Conservation (phyloP, 2,888 invertebrate genomes). For the Limnephilus marmoratus region DNA sequence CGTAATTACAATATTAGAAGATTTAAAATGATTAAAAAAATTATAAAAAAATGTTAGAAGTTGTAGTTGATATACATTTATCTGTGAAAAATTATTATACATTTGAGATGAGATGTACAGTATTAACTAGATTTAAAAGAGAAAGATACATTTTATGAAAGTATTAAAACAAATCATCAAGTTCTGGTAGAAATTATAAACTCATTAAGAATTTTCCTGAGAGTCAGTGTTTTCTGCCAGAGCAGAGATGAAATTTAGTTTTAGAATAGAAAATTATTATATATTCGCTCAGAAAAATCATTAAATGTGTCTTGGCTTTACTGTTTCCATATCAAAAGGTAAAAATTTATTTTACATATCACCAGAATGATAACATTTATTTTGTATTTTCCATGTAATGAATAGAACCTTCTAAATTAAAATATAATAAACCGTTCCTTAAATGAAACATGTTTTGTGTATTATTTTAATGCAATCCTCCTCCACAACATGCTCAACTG, state of each 20-base stretch:
- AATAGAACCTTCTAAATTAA: background rate
- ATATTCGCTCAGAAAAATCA: background rate
- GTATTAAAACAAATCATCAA: background rate
- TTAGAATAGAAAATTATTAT: background rate
- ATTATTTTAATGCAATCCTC: background rate
- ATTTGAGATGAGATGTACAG: background rate
- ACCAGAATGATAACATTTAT: background rate
- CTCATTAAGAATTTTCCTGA: background rate
- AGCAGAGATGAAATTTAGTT: background rate
- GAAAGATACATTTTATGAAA: background rate
- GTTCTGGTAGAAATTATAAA: background rate
- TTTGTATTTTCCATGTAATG: background rate
- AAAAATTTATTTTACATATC: background rate
- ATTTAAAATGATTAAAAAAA: background rate
- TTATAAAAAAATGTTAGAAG: background rate
- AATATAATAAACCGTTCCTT: background rate
- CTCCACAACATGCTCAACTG: too few relatives aligned
- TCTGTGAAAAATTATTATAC: background rate
- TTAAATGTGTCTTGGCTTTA: background rate
- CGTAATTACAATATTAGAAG: background rate
- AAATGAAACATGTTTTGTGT: background rate
- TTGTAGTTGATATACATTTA: background rate
- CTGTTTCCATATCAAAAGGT: background rate
- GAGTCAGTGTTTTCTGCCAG: background rate
- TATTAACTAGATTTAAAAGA: background rate